phyloP scores from a whole-genome alignment of 1,140 invertebrate genomes.

The Aphelinus certus region DNA sequence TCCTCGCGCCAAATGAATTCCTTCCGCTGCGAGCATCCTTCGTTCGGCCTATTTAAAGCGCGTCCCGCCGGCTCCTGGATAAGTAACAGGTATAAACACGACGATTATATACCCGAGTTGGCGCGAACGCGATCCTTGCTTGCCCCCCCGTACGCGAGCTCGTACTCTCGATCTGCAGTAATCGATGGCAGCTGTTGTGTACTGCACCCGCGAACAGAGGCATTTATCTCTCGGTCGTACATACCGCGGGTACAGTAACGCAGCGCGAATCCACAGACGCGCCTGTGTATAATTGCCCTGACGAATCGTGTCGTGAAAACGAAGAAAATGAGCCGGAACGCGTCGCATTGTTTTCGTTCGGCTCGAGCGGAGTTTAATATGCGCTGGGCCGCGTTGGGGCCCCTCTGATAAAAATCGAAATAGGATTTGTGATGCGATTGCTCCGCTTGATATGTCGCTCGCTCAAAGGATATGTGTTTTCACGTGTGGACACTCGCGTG shows the following conservation, averaged over 20 bases:
- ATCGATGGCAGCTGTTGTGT: constrained; percentile 51
- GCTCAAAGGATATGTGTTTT: neutral
- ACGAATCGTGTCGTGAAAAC: constrained; percentile 56
- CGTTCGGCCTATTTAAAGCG: constrained; percentile 48
- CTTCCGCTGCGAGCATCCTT: constrained; percentile 41
- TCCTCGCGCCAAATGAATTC: constrained; percentile 47
- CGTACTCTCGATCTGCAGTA: constrained; percentile 47
- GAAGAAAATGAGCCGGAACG: constrained; percentile 21
- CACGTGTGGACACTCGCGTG: too few relatives aligned
- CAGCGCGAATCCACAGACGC: constrained; percentile 56
- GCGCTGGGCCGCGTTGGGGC: too few relatives aligned
- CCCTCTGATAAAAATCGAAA: constrained; percentile 29
- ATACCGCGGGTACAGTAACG: constrained; percentile 45
- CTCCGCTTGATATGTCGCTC: neutral
- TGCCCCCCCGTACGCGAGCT: constrained; percentile 17
- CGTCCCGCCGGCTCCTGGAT: constrained; percentile 46
- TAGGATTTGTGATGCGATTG: constrained; percentile 38
- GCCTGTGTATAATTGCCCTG: constrained; percentile 54
- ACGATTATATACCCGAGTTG: constrained; percentile 42
- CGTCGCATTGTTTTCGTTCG: neutral
- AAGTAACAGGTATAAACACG: constrained; percentile 53
- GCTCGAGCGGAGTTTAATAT: neutral
- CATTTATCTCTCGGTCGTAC: constrained; percentile 43
- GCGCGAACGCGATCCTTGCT: constrained; percentile 45
- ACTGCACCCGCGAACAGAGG: constrained; percentile 30